Evolutionary conservation across 1,140 invertebrate species (phyloP), one percentile per base, ranked within the genome.

Genomic region (Drosophila kurseongensis): DNA sequence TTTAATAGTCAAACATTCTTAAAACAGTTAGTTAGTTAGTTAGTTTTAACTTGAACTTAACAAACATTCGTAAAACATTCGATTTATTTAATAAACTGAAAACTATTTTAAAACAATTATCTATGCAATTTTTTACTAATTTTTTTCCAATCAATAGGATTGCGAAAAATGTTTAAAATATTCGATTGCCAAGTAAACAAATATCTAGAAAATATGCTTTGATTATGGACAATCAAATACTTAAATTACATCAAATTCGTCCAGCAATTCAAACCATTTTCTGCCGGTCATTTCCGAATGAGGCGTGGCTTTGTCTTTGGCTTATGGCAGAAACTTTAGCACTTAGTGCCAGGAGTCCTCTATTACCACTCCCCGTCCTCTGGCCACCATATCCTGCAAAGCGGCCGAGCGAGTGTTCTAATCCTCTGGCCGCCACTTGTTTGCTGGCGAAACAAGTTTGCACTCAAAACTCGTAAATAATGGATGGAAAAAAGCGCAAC

Each of bases 401-500:
- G 80, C 80, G 84, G 76, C 71, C 73, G 80, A 77, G 76, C 80
- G 69, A 75, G 65, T 75, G 60, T 74, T 89, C 83, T 88, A 88
- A 88, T 88, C 81, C 84, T 80, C 80, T 84, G 84, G 77, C 68
- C 68, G 80, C 68, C 84, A 88, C 84, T 88, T 88, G 85, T 88
- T 88, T 88, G 84, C 83, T 73, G 60, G 80, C 67, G 73, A 80
- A 80, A 89, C 67, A 88, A 88, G 83, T 88, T 88, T 88, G 84
- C 84, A 88, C 84, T 88, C 84, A 76, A 88, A 88, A 88, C 84
- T 88, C 84, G 85, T 88, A 88, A 88, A 88, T 88, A 88, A 88
- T 88, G 84, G 81, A 88, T 86, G 80, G 73, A 69, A 80, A 88
- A 89, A 89, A 89, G 85, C 80, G 84, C 85, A 89, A 84, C 85